Percentiles rank a stretch among this genome's conserved stretches.
These are phyloP conservation scores for Metaphire vulgaris DNA, from an alignment of 1,140 invertebrate species.

Conservation along the genomic window DNA sequence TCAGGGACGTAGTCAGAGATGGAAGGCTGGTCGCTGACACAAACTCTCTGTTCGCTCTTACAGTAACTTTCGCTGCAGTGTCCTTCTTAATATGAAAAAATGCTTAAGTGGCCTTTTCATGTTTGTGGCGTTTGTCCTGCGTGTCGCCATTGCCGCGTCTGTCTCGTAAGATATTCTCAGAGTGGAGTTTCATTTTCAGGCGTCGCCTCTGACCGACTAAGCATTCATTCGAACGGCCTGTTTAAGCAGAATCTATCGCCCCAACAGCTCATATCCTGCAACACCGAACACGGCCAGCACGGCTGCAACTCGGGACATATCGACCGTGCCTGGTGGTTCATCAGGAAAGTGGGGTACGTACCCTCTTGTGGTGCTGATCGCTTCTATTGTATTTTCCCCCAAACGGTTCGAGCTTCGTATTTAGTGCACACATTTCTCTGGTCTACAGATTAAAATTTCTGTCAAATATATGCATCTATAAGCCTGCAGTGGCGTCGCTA, in stretches of 20 bases:
- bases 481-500: not conserved
- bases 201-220: conserved; percentile 55
- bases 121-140: no score
- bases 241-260: conserved; percentile 56
- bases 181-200: no score
- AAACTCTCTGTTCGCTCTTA: no score
- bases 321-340: conserved; percentile 82
- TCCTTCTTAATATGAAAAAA: no score
- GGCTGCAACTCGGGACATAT: conserved; percentile 80
- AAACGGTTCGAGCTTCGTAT: no score
- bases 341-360: conserved; percentile 58
- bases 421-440: not conserved
- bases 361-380: no score
- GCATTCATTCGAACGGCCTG: conserved; percentile 71
- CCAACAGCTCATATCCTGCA: conserved; percentile 26
- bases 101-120: no score
- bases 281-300: conserved; percentile 56
- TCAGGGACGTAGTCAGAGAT: no score
- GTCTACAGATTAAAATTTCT: not conserved
- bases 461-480: not conserved
- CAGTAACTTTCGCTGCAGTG: no score
- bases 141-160: not conserved
- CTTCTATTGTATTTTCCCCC: no score
- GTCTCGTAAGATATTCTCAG: no score
- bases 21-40: no score